phyloP scores from a whole-genome alignment of 2,113 vertebrate genomes.

The Eptesicus fuscus region DNA sequence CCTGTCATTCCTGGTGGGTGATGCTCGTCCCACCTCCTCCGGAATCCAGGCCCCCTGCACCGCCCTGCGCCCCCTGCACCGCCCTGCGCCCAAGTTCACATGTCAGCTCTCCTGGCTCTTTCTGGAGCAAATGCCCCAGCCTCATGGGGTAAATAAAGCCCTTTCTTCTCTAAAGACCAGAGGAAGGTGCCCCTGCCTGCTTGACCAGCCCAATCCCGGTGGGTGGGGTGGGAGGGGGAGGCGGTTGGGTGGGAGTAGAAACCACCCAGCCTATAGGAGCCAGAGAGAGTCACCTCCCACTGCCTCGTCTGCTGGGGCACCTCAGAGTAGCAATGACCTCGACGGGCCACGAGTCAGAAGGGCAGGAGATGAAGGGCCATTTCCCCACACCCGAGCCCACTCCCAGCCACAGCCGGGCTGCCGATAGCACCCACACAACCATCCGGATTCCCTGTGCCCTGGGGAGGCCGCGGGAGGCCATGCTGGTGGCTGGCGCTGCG shows the following conservation, averaged over 20 bases:
- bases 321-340: not conserved
- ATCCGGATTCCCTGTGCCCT: not conserved
- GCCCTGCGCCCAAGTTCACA: not conserved
- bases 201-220: not conserved
- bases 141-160: rapidly evolving
- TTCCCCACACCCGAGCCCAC: not conserved
- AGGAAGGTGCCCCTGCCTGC: not conserved
- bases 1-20: not conserved
- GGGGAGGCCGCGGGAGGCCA: not conserved
- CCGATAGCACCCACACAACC: not conserved
- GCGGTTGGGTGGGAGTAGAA: not conserved
- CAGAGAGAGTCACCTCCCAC: not conserved
- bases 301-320: not conserved
- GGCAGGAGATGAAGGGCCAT: not conserved
- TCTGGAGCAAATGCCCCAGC: not conserved
- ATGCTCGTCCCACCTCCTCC: not conserved
- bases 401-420: not conserved
- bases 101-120: not conserved
- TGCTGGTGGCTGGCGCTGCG: not conserved
- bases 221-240: not conserved
- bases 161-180: not conserved
- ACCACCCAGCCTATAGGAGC: not conserved
- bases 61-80: rapidly evolving
- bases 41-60: not conserved
- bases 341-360: not conserved